Evolutionary conservation across 1,140 invertebrate species (phyloP), one percentile per base, ranked within the genome.

Genomic region (Drosophila oshimai): DNA sequence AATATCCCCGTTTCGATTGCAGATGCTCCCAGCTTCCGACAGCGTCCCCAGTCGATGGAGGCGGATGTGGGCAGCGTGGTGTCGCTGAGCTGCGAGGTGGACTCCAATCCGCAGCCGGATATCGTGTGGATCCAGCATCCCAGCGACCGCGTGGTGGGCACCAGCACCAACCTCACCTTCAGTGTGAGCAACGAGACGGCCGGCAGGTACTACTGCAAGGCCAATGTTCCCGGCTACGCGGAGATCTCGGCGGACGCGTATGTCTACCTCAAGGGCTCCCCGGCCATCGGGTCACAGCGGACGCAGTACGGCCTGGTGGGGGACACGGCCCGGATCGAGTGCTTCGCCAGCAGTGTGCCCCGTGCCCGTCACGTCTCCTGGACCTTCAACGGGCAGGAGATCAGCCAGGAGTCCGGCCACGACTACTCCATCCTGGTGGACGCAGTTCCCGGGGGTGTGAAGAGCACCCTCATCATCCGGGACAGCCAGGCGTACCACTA

Each of bases 141-240:
- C 47, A 93, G 93, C 49, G 92, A 94, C 45, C 92, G 92, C 75
- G 93, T 95, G 13, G 94, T 96, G 4, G 95, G 95, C 24, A 94
- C 93, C 61, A 95, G 94, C 47, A 92, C 95, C 1, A 97, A 97
- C 89, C 92, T 96, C 50, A 96, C 95, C 5, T 92, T 96, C 17
- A 93, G 93, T 2, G 95, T 97, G 33, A 95, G 94, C 68, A 93
- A 94, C 0, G 94, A 96, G 77, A 96, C 96, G 0, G 94, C 95
- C 2, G 98, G 98, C 1, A 93, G 94, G 39, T 99, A 98, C 88
- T 94, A 95, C 60, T 99, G 97, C 91, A 96, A 96, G 80, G 97
- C 97, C 0, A 94, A 93, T 41, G 96, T 98, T 3, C 93, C 93
- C 1, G 95, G 95, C n/a, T 98, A 97, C 88, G 93, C 94, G 3